Percentiles rank a stretch among this genome's conserved stretches.
These are phyloP conservation scores for Lissonota sp. DNA, from an alignment of 2,888 invertebrate genomes.

Conservation along the genomic window DNA sequence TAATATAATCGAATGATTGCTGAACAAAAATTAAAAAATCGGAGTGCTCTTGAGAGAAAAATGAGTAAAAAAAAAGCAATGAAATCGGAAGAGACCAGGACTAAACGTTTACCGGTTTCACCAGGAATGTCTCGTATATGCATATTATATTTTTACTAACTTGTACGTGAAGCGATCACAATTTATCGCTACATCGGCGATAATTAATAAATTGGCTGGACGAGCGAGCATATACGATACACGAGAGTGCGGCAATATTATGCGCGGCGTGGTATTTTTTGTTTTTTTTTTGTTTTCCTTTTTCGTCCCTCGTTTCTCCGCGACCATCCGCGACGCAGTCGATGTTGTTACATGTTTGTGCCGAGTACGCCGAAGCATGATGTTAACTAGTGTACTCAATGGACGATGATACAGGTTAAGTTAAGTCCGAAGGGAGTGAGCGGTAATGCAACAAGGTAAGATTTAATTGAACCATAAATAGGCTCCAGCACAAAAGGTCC, in stretches of 20 bases:
- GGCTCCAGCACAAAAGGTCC: too few relatives aligned
- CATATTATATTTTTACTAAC: conserved; percentile 10
- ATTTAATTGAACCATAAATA: too few relatives aligned
- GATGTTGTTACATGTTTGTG: conserved; percentile 15
- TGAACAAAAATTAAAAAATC: too few relatives aligned
- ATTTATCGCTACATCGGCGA: conserved; percentile 61
- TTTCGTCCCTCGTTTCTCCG: background rate
- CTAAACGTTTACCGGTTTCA: background rate
- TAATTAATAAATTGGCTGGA: conserved; percentile 74
- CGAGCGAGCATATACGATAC: conserved; percentile 35
- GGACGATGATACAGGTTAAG: background rate
- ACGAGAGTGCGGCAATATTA: conserved; percentile 58
- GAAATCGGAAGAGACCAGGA: background rate
- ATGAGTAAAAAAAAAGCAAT: too few relatives aligned
- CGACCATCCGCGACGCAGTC: conserved; percentile 4
- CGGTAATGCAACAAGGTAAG: background rate
- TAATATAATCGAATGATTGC: too few relatives aligned
- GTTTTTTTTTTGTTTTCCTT: conserved; percentile 41
- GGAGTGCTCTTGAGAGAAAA: too few relatives aligned
- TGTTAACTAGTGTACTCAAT: conserved; percentile 22
- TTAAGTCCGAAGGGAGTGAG: background rate
- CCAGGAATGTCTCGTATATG: conserved; percentile 12
- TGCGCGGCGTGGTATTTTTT: conserved; percentile 3
- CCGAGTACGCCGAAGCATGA: conserved; percentile 7
- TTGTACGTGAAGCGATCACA: conserved; percentile 42